phyloP scores from a whole-genome alignment of 37 sponge, comb jelly and placozoan genomes.

The Petrosia ficiformis region DNA sequence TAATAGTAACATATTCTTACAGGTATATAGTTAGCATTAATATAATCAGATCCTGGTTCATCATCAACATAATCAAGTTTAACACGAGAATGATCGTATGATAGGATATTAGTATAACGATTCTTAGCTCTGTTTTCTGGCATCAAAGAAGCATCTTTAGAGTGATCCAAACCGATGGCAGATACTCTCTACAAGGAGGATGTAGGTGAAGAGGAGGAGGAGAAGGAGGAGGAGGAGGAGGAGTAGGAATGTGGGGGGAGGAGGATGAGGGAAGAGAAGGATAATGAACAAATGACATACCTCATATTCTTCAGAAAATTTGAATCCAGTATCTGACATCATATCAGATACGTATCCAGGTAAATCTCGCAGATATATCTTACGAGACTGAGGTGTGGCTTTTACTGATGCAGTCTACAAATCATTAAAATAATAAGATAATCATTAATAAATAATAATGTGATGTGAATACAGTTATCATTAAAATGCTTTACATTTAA shows the following conservation, averaged over 20 bases:
- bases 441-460: too few relatives aligned
- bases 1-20: too few relatives aligned
- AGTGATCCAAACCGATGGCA: conserved; percentile 74
- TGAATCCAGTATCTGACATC: conserved; percentile 67
- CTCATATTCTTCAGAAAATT: conserved; percentile 87
- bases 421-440: background rate
- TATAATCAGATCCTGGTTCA: conserved; percentile 92
- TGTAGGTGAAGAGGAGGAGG: too few relatives aligned
- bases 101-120: conserved; percentile 87
- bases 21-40: conserved; percentile 93
- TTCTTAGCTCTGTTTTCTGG: conserved; percentile 89
- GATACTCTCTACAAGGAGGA: conserved; percentile 62
- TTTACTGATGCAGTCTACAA: background rate
- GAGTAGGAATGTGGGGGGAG: background rate
- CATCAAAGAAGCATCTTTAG: conserved; percentile 78
- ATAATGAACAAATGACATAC: conserved; percentile 9
- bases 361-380: conserved; percentile 46
- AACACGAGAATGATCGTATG: conserved; percentile 86
- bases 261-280: background rate
- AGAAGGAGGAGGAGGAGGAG: too few relatives aligned
- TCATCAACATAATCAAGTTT: conserved; percentile 76
- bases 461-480: too few relatives aligned
- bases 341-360: conserved; percentile 39
- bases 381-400: conserved; percentile 26
- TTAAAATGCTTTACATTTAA: too few relatives aligned